phyloP scores from a whole-genome alignment of 1,140 invertebrate genomes.

The Achatina immaculata region DNA sequence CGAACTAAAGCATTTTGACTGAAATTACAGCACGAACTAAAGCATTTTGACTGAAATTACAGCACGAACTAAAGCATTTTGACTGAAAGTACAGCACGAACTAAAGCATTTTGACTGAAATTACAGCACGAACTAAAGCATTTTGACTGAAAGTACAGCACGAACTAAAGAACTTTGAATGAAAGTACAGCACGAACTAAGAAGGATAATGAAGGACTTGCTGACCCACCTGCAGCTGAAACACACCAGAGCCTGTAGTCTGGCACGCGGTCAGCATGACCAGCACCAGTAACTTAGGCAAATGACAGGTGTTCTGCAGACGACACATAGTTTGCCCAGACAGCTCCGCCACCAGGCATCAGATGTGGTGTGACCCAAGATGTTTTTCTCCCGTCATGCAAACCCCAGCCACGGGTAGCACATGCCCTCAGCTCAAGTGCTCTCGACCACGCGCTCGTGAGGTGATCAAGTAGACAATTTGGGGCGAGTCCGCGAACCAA shows the following conservation, averaged over 20 bases:
- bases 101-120: background rate
- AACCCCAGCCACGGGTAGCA: background rate
- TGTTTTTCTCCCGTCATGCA: background rate
- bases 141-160: background rate
- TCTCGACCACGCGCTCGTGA: background rate
- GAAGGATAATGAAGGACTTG: background rate
- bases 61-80: background rate
- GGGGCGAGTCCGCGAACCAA: background rate
- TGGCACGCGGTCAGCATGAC: background rate
- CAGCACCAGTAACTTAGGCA: background rate
- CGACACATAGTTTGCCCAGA: background rate
- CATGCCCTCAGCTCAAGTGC: background rate
- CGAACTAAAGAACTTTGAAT: background rate
- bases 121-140: background rate
- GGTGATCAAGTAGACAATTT: background rate
- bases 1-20: too few relatives aligned
- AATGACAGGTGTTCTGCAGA: background rate
- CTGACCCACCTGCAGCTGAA: constrained; percentile 11
- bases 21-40: background rate
- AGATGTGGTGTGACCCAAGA: background rate
- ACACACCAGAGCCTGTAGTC: background rate
- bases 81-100: background rate
- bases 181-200: constrained; percentile 72
- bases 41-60: background rate
- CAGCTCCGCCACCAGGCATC: background rate